These are phyloP conservation scores for Prionace glauca DNA, from an alignment of 2,797 vertebrate genomes.

Conservation along the genomic window DNA sequence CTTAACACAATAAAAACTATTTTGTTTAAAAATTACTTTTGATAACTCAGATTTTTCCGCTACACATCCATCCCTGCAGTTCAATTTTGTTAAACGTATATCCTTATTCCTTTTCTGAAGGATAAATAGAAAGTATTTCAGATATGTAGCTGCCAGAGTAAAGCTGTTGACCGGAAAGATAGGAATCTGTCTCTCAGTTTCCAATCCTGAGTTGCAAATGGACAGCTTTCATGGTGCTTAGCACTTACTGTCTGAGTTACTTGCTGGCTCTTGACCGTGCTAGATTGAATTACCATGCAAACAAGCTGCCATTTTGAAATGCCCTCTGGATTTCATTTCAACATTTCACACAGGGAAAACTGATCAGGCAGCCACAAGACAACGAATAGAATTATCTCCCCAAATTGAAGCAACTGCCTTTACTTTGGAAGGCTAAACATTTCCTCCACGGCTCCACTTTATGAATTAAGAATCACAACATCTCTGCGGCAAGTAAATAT, in stretches of 20 bases:
- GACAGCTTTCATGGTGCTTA: constrained; percentile 33
- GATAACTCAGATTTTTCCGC: neutral
- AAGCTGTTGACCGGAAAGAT: neutral
- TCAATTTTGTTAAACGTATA: neutral
- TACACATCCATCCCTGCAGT: neutral
- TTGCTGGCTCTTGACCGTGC: neutral
- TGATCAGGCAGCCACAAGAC: neutral
- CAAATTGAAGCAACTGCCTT: neutral
- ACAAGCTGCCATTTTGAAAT: constrained; percentile 35
- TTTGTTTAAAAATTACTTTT: neutral
- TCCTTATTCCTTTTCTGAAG: neutral
- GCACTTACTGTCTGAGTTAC: constrained; percentile 23
- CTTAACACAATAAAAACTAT: neutral
- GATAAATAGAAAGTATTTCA: neutral
- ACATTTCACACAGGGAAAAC: constrained; percentile 29
- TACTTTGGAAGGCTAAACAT: neutral
- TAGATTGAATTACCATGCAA: constrained; percentile 31
- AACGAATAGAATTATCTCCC: neutral
- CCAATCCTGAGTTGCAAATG: constrained; percentile 15
- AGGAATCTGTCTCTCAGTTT: neutral
- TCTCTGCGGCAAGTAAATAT: neutral
- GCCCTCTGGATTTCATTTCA: neutral
- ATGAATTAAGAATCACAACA: neutral
- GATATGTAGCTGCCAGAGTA: neutral
- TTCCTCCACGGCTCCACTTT: neutral